Evolutionary conservation across 2,113 vertebrate genomes (phyloP).

Genomic region (Buteo buteo): DNA sequence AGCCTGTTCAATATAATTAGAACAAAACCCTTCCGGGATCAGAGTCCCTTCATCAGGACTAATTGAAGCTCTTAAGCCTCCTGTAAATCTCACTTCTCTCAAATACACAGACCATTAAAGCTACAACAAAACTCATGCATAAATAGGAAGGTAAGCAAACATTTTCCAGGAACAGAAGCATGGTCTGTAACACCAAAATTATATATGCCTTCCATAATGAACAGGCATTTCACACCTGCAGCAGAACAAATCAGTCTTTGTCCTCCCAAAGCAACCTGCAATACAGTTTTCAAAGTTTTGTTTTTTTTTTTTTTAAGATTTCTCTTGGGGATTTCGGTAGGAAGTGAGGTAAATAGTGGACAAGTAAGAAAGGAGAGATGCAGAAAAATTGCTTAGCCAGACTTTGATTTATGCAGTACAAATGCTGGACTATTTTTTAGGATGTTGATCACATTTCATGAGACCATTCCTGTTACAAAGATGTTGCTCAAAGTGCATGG

Average conservation of each 20-base stretch:
- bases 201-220: neutral
- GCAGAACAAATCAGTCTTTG: neutral
- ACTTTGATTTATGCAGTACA: neutral
- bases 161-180: neutral
- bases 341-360: neutral
- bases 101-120: neutral
- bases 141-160: neutral
- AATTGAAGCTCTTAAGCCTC: neutral
- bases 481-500: neutral
- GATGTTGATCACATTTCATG: neutral
- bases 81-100: neutral
- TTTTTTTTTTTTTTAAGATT: neutral
- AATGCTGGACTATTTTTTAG: neutral
- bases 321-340: accelerated
- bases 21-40: neutral
- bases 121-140: neutral
- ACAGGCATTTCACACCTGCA: neutral
- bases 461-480: neutral
- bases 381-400: neutral
- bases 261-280: neutral
- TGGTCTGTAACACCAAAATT: neutral
- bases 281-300: neutral
- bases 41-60: neutral
- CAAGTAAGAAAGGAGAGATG: neutral
- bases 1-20: neutral